Conservation (phyloP, 2,113 vertebrate species). For the Oceanites oceanicus region DNA sequence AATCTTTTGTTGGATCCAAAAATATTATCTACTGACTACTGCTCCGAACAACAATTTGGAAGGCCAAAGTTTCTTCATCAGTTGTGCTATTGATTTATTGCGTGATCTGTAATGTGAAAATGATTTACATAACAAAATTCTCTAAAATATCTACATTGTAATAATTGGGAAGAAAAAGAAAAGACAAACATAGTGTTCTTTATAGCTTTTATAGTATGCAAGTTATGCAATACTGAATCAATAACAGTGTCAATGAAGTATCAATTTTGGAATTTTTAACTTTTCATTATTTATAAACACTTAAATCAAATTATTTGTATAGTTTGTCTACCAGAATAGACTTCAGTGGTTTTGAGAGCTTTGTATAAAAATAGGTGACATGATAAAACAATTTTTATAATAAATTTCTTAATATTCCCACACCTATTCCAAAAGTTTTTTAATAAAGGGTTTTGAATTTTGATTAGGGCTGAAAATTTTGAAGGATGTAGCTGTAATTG, state of each 20-base stretch:
- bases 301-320: not conserved
- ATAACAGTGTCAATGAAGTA: not conserved
- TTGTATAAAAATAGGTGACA: not conserved
- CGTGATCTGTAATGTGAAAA: not conserved
- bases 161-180: not conserved
- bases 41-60: not conserved
- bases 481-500: constrained; percentile 36
- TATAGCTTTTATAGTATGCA: not conserved
- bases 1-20: not conserved
- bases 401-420: not conserved
- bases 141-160: not conserved
- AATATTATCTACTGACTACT: not conserved
- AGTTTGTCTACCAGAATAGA: not conserved
- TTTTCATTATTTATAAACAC: not conserved
- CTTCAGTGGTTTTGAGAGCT: not conserved
- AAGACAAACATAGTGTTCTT: not conserved
- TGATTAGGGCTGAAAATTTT: constrained; percentile 33
- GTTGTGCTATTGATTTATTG: not conserved
- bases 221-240: not conserved
- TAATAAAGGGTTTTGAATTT: not conserved
- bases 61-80: not conserved
- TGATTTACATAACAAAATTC: not conserved
- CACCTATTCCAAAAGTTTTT: not conserved
- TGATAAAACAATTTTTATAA: not conserved
- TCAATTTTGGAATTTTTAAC: not conserved